Evolutionary conservation across 2,888 invertebrate species (phyloP), one percentile per base, ranked within the genome.

Genomic region (Pristionchus fissidentatus): DNA sequence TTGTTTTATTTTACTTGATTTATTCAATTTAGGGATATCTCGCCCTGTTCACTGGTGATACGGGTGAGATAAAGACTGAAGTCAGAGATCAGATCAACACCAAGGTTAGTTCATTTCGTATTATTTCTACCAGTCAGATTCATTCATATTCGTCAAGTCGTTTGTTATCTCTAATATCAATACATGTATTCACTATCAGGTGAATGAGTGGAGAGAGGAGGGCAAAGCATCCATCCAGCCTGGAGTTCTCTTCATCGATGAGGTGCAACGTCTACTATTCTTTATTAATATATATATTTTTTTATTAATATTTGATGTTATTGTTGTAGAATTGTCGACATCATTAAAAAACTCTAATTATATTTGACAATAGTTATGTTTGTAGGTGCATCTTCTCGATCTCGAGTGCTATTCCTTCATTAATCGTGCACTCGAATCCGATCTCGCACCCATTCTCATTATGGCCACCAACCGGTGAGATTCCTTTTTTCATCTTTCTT

Each of bases 211-310:
- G 99, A 94, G 98, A 35, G 99, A 99, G 93, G 99, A 99, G 93
- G 98, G 98, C 0, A 99, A 99, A 93, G 98, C 99, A 0, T 98
- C 98, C 93, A 97, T 99, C 92, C 97, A 98, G 52, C 98, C 99
- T 0, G 99, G 99, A 0, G 98, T 92, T 38, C 85, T 92, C 19
- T 92, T 93, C 90, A 87, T 89, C 46, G 90, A 92, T 84, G 91
- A 92, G 85, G 91, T 83, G 46, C n/a, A n/a, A n/a, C n/a, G n/a
- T n/a, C n/a, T n/a, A n/a, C n/a, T n/a, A n/a, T n/a, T 35, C 22
- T 22, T 13, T 15, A 29, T n/a, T n/a, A n/a, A n/a, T n/a, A n/a
- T n/a, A n/a, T n/a, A n/a, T n/a, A n/a, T n/a, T n/a, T n/a, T n/a
- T n/a, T n/a, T n/a, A n/a, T n/a, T n/a, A n/a, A n/a, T n/a, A n/a